These are phyloP conservation scores for Thermophis baileyi DNA, from an alignment of 2,113 vertebrate species.

Conservation along the genomic window DNA sequence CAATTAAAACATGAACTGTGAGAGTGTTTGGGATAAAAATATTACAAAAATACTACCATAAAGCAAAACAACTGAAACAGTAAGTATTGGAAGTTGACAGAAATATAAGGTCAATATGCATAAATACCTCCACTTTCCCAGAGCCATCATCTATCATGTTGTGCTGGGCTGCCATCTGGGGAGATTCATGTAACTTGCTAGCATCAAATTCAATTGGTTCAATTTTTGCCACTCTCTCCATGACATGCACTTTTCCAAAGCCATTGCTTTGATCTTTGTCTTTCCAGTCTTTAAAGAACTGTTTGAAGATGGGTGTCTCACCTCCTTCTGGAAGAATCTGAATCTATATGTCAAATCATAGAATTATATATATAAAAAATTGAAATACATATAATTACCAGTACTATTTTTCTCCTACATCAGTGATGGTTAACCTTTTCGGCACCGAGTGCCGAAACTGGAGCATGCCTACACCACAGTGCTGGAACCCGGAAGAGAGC, in stretches of 20 bases:
- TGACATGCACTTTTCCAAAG: slow-evolving; percentile 82
- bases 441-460: no score
- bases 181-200: slow-evolving; percentile 81
- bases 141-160: slow-evolving; percentile 88
- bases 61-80: background rate
- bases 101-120: background rate
- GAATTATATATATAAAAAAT: background rate
- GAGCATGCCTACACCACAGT: no score
- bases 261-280: slow-evolving; percentile 84
- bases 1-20: background rate
- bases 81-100: background rate
- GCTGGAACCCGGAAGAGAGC: no score
- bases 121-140: slow-evolving; percentile 80
- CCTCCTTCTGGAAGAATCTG: slow-evolving; percentile 90
- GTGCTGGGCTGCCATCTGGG: slow-evolving; percentile 86
- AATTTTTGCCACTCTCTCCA: slow-evolving; percentile 82
- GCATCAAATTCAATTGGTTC: slow-evolving; percentile 84
- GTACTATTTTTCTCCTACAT: background rate
- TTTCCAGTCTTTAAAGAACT: slow-evolving; percentile 88
- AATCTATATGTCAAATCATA: slow-evolving; percentile 74
- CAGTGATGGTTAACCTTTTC: no score
- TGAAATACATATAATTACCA: background rate
- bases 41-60: background rate
- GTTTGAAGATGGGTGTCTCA: slow-evolving; percentile 88
- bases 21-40: background rate